Conservation (phyloP, 1,140 invertebrate species). For the Drosophila biarmipes region DNA sequence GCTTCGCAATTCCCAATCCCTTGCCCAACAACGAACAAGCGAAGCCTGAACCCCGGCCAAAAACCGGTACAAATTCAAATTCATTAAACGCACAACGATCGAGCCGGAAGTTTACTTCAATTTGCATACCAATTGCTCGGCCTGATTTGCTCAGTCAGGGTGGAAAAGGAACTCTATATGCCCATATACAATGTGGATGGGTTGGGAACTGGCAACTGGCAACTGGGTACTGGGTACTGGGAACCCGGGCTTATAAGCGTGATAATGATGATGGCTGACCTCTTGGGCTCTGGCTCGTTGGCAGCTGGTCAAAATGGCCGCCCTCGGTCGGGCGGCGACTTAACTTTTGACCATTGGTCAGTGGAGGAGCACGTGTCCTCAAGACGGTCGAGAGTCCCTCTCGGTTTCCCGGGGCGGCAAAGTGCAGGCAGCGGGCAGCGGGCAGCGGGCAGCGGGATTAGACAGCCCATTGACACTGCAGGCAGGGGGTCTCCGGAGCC, state of each 20-base stretch:
- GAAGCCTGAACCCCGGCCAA: not conserved
- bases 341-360: slow-evolving; percentile 83
- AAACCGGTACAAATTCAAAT: slow-evolving; percentile 64
- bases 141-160: slow-evolving; percentile 65
- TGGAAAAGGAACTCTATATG: not conserved
- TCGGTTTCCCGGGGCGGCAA: not conserved
- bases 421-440: slow-evolving; percentile 20
- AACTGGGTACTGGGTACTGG: no score
- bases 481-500: slow-evolving; percentile 63
- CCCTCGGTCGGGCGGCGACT: slow-evolving; percentile 37
- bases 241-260: slow-evolving; percentile 70
- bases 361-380: slow-evolving; percentile 62
- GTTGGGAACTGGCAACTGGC: no score
- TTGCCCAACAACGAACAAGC: not conserved
- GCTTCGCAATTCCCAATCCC: slow-evolving; percentile 1
- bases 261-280: slow-evolving; percentile 84
- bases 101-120: slow-evolving; percentile 61
- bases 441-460: slow-evolving; percentile 51
- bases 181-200: not conserved
- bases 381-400: slow-evolving; percentile 34
- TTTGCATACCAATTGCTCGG: slow-evolving; percentile 81
- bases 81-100: slow-evolving; percentile 70
- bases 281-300: slow-evolving; percentile 31
- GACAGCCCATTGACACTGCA: slow-evolving; percentile 75
- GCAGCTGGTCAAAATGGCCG: slow-evolving; percentile 71